These are phyloP conservation scores for Orchesella cincta DNA, from an alignment of 1,140 invertebrate genomes.

Conservation along the genomic window DNA sequence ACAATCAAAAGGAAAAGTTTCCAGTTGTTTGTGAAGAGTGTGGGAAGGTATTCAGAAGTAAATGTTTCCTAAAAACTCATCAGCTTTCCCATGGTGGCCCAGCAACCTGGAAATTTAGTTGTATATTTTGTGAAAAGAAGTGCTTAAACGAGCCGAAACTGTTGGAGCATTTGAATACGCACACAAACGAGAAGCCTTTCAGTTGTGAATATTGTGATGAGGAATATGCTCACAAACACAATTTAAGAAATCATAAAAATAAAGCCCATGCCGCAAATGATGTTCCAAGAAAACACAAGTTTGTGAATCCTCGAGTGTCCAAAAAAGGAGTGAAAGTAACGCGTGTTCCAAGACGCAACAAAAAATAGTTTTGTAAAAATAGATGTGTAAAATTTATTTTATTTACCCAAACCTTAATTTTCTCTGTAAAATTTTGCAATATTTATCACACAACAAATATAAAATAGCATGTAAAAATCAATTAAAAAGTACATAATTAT, in stretches of 20 bases:
- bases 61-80: background rate
- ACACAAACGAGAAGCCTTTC: background rate
- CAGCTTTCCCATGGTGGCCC: background rate
- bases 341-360: too few relatives aligned
- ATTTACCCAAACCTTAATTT: too few relatives aligned
- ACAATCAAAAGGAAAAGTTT: background rate
- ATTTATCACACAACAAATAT: too few relatives aligned
- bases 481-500: too few relatives aligned
- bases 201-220: background rate
- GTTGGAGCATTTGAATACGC: background rate
- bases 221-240: background rate
- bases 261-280: background rate
- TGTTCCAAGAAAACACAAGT: background rate
- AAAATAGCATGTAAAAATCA: too few relatives aligned
- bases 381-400: too few relatives aligned
- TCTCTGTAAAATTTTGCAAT: too few relatives aligned
- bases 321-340: background rate
- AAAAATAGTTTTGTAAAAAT: too few relatives aligned
- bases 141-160: background rate
- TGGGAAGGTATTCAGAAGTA: background rate
- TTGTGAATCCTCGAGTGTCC: background rate
- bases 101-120: background rate
- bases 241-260: slow-evolving; percentile 2
- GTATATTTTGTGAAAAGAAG: background rate
- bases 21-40: background rate